A percentile compares a stretch with the other conserved stretches of the same genome.
Evolutionary conservation across 2,888 invertebrate genomes (phyloP).

Genomic region (Drosophila emarginata): DNA sequence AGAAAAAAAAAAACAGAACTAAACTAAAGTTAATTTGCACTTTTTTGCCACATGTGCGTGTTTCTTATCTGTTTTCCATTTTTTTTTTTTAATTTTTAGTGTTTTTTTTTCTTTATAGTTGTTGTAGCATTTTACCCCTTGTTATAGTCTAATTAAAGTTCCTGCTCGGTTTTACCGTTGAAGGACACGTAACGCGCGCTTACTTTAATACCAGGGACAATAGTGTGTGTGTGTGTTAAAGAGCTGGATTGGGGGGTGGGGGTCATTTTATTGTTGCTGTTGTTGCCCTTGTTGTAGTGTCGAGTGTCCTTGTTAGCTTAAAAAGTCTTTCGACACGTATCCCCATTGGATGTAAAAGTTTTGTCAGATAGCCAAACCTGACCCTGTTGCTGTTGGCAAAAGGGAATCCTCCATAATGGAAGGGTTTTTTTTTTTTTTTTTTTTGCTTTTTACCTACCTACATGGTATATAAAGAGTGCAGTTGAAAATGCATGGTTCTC

Average conservation of each 20-base stretch:
- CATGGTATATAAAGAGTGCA: constrained; percentile 9
- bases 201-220: constrained; percentile 46
- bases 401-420: constrained; percentile 10
- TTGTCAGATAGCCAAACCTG: constrained; percentile 65
- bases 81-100: constrained; percentile 8
- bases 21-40: constrained; percentile 20
- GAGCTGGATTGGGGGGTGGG: neutral
- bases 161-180: constrained; percentile 36
- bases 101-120: neutral
- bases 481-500: constrained; percentile 66
- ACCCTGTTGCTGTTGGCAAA: constrained; percentile 44
- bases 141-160: constrained; percentile 65
- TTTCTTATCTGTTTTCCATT: constrained; percentile 30
- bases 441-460: too few relatives aligned
- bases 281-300: constrained; percentile 29
- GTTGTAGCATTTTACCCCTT: constrained; percentile 29
- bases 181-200: constrained; percentile 52
- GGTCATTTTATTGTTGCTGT: constrained; percentile 36
- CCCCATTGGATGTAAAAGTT: constrained; percentile 55
- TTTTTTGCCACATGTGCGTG: constrained; percentile 21
- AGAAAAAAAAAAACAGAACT: neutral
- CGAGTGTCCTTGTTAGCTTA: constrained; percentile 69
- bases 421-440: neutral
- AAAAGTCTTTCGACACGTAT: constrained; percentile 70
- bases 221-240: neutral